A percentile compares a stretch with the other conserved stretches of the same genome.
These are phyloP conservation scores for Pterois miles DNA, from an alignment of 2,797 vertebrate genomes.

Conservation along the genomic window DNA sequence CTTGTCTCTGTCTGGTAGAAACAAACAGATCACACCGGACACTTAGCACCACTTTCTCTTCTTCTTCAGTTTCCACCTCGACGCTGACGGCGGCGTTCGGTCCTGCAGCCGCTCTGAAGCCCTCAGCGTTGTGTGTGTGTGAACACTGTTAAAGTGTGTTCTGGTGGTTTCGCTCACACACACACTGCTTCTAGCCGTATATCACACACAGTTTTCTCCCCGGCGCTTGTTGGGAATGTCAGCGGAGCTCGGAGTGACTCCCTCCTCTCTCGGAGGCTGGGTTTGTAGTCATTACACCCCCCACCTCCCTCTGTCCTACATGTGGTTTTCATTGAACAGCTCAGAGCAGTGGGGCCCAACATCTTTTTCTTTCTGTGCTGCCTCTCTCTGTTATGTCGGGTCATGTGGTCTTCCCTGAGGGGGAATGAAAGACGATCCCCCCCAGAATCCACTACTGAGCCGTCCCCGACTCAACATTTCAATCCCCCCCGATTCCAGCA, in stretches of 20 bases:
- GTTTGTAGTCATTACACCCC: slow-evolving; percentile 69
- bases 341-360: slow-evolving; percentile 71
- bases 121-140: slow-evolving; percentile 25
- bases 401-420: slow-evolving; percentile 78
- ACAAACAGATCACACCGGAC: slow-evolving; percentile 18
- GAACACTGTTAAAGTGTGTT: slow-evolving; percentile 21
- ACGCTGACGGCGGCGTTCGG: slow-evolving; percentile 14
- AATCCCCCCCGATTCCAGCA: slow-evolving; percentile 23
- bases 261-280: slow-evolving; percentile 69
- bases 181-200: slow-evolving; percentile 11
- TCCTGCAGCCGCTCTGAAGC: slow-evolving; percentile 21
- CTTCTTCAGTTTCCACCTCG: slow-evolving; percentile 1
- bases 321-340: slow-evolving; percentile 87
- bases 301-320: slow-evolving; percentile 77
- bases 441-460: slow-evolving; percentile 23
- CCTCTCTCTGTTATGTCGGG: slow-evolving; percentile 59
- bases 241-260: slow-evolving; percentile 67
- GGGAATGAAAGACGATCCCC: slow-evolving; percentile 73
- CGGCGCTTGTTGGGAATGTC: slow-evolving; percentile 84
- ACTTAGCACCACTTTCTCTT: not conserved
- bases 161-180: not conserved
- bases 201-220: slow-evolving; percentile 60
- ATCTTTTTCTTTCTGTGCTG: slow-evolving; percentile 56
- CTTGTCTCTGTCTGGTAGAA: slow-evolving; percentile 18
- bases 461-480: slow-evolving; percentile 40